Percentiles rank a stretch among this genome's conserved stretches.
Conservation (phyloP, 2,888 invertebrate genomes). For the Scaptomyza cyrtandrae region DNA sequence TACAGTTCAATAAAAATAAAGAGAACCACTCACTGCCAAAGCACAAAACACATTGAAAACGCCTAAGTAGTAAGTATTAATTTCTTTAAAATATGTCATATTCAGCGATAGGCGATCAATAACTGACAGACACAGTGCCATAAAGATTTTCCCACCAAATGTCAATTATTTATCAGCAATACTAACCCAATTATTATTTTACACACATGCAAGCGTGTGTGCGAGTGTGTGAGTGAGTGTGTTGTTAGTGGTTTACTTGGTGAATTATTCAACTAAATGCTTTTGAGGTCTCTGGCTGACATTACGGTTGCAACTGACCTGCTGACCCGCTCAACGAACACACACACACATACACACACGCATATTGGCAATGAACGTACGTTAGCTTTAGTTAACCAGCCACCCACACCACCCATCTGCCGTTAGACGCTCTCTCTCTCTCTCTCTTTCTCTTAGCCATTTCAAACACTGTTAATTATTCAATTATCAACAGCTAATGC, state of each 20-base stretch:
- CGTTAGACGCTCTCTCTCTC: constrained; percentile 42
- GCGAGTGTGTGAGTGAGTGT: constrained; percentile 12
- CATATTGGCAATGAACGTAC: constrained; percentile 12
- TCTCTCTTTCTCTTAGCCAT: constrained; percentile 39
- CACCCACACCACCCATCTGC: not conserved
- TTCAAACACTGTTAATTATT: constrained; percentile 81
- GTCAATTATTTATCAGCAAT: constrained; percentile 64
- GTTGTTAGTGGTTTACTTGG: constrained; percentile 26
- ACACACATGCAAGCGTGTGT: not conserved
- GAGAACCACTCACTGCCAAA: constrained; percentile 44
- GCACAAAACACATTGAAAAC: constrained; percentile 51
- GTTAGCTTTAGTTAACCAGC: constrained; percentile 7
- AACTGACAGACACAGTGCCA: constrained; percentile 67
- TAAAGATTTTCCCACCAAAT: constrained; percentile 78
- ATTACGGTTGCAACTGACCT: constrained; percentile 78
- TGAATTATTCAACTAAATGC: constrained; percentile 49
- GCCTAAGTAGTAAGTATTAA: constrained; percentile 3
- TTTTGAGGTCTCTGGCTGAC: constrained; percentile 62
- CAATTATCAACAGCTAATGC: constrained; percentile 75
- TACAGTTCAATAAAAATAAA: constrained; percentile 3
- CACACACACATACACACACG: constrained; percentile 19
- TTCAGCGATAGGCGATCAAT: constrained; percentile 71
- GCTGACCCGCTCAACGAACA: constrained; percentile 60
- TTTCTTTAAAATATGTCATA: constrained; percentile 35
- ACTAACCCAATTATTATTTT: constrained; percentile 63